These are phyloP conservation scores for Cydia splendana DNA, from an alignment of 1,140 invertebrate species.

Conservation along the genomic window DNA sequence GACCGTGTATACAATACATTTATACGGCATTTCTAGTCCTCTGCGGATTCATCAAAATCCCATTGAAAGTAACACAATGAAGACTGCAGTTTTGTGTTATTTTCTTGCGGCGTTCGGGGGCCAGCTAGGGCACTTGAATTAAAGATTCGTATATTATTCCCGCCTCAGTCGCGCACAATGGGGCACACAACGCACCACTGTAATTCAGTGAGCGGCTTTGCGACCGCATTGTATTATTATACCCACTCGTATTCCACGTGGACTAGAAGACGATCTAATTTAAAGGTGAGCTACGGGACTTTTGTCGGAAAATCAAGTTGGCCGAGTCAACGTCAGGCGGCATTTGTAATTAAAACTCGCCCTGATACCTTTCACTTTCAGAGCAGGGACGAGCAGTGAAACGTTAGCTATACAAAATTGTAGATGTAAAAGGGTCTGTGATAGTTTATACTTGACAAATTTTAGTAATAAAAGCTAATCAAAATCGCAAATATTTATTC, in stretches of 20 bases:
- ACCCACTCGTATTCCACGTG: constrained; percentile 33
- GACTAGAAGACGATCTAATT: constrained; percentile 50
- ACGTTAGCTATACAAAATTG: not conserved
- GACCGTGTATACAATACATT: constrained; percentile 28
- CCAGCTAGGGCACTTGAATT: constrained; percentile 74
- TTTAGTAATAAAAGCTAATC: no score
- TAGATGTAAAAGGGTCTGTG: not conserved
- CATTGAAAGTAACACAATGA: constrained; percentile 73
- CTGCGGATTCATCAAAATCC: constrained; percentile 65
- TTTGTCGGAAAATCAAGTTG: constrained; percentile 32
- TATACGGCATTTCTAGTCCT: constrained; percentile 33
- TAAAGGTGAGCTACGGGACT: constrained; percentile 43
- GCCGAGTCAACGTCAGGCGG: constrained; percentile 29
- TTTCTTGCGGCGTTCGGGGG: constrained; percentile 67
- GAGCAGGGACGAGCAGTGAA: not conserved
- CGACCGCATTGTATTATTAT: constrained; percentile 59
- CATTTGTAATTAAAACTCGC: constrained; percentile 34
- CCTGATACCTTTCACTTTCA: constrained; percentile 21
- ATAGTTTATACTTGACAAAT: no score
- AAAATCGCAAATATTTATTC: no score
- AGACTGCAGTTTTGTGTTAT: constrained; percentile 71
- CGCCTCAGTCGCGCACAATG: constrained; percentile 61
- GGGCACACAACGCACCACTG: constrained; percentile 64
- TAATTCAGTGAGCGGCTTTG: constrained; percentile 59
- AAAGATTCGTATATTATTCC: constrained; percentile 77